A percentile compares a stretch with the other conserved stretches of the same genome.
phyloP scores from a whole-genome alignment of 30 jellyfish, hydroid and myxozoan species.

The Mastigias papua region DNA sequence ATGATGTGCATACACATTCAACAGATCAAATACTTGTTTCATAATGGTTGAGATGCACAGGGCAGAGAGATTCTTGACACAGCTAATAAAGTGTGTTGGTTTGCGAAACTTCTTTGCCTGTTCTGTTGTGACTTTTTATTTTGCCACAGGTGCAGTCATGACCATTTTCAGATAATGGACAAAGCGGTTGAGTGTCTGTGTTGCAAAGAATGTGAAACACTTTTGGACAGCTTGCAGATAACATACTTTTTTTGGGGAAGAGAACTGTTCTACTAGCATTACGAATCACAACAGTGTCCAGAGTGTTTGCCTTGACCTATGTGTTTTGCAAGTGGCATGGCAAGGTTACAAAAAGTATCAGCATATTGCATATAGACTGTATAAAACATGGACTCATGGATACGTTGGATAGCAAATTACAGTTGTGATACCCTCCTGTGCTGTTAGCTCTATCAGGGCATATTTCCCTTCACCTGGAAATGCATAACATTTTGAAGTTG shows the following conservation, averaged over 20 bases:
- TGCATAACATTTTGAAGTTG: not conserved
- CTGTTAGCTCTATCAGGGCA: conserved; percentile 41
- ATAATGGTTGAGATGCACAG: conserved; percentile 33
- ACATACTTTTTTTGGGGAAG: conserved; percentile 38
- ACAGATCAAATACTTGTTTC: not conserved
- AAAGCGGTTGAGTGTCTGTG: conserved; percentile 25
- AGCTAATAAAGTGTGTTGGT: conserved; percentile 12
- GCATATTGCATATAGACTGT: conserved; percentile 30
- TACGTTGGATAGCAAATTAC: conserved; percentile 22
- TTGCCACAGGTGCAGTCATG: conserved; percentile 50
- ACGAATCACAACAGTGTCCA: conserved; percentile 33
- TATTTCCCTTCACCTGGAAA: conserved; percentile 43
- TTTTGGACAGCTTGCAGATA: conserved; percentile 34
- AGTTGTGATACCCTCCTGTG: conserved; percentile 45
- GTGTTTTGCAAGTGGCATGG: conserved; percentile 43
- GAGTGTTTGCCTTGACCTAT: conserved; percentile 43
- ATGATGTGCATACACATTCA: not conserved
- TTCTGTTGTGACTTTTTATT: conserved; percentile 2
- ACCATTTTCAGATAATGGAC: conserved; percentile 35
- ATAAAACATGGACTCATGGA: conserved; percentile 25
- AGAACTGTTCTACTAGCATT: conserved; percentile 31
- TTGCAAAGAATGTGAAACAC: conserved; percentile 51
- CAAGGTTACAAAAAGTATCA: conserved; percentile 35
- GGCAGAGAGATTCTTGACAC: conserved; percentile 44
- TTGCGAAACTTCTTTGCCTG: conserved; percentile 12